Base-by-base conservation (phyloP, 2,797 vertebrate species). In the Arnoldichthys spilopterus region DNA sequence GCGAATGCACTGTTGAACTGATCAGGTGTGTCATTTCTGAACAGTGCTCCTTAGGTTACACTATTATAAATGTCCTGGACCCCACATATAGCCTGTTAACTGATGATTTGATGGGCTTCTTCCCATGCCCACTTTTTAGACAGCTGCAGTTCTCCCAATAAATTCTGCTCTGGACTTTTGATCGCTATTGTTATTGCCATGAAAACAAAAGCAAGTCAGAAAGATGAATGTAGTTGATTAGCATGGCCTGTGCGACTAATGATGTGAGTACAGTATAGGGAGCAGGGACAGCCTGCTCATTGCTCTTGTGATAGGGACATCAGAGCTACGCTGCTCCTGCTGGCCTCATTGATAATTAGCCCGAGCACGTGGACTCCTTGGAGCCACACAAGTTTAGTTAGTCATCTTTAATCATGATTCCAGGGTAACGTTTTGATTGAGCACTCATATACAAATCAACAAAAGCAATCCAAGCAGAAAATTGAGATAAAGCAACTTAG, bases 381-480 rank as follows among this genome's bases (percentile, higher is more conserved):
- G 85, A 62, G 85, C 81, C 74, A 73, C 75, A 56, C 75, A 0
- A 80, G 84, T 91, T 88, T 82, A 87, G 88, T 84, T 85, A 92
- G 96, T 95, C 96, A 95, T 96, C 96, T 96, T 94, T 94, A 95
- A 97, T 97, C 96, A 97, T 96, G 95, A 97, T 97, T 95, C 92
- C 90, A 89, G 84, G 89, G 85, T 91, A 93, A 91, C 90, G 91
- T 92, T 90, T 91, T 74, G 89, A 92, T 91, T 94, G 95, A 95
- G 94, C 93, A 95, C 97, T 95, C 94, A 94, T 95, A 96, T 93
- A 96, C 94, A 96, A 98, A 96, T 98, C 96, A 98, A 98, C 97
- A 96, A 96, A 96, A 97, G 93, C 94, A 97, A 96, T 95, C 96
- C 96, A 95, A 96, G 97, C 97, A 95, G 96, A 99, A 98, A 98